Base-by-base conservation (phyloP, 2,113 vertebrate species). In the Percina caprodes region DNA sequence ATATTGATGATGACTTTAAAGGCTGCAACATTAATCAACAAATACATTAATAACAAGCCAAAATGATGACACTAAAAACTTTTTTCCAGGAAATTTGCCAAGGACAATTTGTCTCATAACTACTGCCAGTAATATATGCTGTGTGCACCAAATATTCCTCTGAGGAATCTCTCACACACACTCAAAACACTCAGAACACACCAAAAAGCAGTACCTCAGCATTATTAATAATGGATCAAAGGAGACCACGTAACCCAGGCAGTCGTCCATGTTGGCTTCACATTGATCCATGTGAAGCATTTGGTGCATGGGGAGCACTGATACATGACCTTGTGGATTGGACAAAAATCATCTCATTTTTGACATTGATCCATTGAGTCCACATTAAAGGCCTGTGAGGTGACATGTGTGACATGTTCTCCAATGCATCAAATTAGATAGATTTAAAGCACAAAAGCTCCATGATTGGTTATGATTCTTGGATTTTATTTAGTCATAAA, bases 211-310 rank as follows among this genome's bases (percentile, higher is more conserved):
- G 69, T 12, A 71, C 72, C 72, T 90, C 21, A 2, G 82, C 55
- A 60, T 80, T 83, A 91, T 89, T 88, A 90, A 93, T 90, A 91
- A 93, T 92, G 80, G 76, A 91, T 91, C 86, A 89, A 77, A 90
- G 74, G 55, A 39, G 52, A 58, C 33, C 79, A 18, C 77, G 60
- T 70, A 84, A 87, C 82, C 79, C 67, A 73, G 4, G 69, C 70
- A 74, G 14, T 51, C 56, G 65, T 81, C 78, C 54, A 62, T 73
- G 83, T 62, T 74, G 71, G 66, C 74, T 77, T 79, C 69, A 51
- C 70, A 86, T 81, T 69, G 81, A 86, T 86, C 67, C 81, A 24
- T 59, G 65, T 49, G 26, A 78, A 70, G 79, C 42, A 24, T 62
- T 74, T 30, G 23, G 24, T 61, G 9, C 21, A 58, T 1, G 14